These are phyloP conservation scores for Carollia perspicillata DNA, from an alignment of 2,113 vertebrate species.

Conservation along the genomic window DNA sequence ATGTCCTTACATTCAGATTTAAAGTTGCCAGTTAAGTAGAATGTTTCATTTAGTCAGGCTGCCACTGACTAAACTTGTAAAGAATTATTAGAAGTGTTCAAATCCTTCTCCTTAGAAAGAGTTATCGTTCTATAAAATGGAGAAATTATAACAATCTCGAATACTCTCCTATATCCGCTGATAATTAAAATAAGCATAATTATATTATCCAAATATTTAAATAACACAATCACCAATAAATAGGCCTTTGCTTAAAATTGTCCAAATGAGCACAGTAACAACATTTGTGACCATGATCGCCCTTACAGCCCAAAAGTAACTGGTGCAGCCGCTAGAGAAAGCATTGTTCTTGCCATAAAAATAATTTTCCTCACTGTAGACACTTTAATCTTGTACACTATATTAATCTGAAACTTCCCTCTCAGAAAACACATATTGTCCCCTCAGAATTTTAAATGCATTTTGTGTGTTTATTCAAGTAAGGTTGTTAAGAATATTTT, in stretches of 20 bases:
- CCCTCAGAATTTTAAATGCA: neutral
- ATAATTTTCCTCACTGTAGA: neutral
- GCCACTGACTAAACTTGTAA: neutral
- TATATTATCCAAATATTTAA: neutral
- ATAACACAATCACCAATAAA: neutral
- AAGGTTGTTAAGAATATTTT: neutral
- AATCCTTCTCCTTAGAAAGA: neutral
- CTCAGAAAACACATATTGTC: neutral
- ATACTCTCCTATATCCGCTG: neutral
- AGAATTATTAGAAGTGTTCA: neutral
- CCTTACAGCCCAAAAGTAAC: constrained; percentile 48
- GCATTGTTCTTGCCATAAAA: constrained; percentile 28
- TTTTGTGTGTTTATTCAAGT: neutral
- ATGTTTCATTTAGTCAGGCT: neutral
- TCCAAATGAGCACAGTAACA: constrained; percentile 50
- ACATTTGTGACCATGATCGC: constrained; percentile 14
- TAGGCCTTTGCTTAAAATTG: constrained; percentile 38
- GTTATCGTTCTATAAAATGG: neutral
- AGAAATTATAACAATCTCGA: neutral
- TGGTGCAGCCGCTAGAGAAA: constrained; percentile 55
- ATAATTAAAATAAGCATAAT: neutral
- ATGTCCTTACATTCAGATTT: neutral
- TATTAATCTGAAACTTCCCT: neutral
- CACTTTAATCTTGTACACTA: neutral
- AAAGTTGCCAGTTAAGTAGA: neutral